Evolutionary conservation across 2,113 vertebrate species (phyloP).

Genomic region (Astatoreochromis straeleni): DNA sequence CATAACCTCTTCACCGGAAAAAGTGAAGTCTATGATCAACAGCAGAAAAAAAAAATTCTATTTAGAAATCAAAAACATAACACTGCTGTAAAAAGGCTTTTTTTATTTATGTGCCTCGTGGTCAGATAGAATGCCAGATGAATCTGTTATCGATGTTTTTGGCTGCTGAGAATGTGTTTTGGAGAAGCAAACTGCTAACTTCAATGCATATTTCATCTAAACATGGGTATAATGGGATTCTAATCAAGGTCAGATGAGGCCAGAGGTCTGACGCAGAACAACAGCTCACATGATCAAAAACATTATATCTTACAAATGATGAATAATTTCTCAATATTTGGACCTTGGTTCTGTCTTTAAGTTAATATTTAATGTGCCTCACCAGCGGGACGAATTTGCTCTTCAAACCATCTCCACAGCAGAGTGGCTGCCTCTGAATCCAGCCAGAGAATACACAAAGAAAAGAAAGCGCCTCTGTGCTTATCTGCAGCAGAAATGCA

Average conservation of each 20-base stretch:
- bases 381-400: constrained; percentile 6
- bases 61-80: neutral
- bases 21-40: neutral
- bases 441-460: neutral
- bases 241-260: constrained; percentile 6
- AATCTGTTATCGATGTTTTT: neutral
- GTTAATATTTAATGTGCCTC: constrained; percentile 39
- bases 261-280: neutral
- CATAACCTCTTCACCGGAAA: neutral
- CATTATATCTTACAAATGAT: constrained; percentile 11
- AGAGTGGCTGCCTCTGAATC: neutral
- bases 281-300: constrained; percentile 15
- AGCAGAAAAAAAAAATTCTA: neutral
- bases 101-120: neutral
- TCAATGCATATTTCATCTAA: neutral
- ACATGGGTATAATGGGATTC: neutral
- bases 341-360: neutral
- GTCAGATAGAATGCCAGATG: neutral
- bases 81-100: neutral
- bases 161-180: neutral
- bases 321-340: constrained; percentile 25
- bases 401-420: neutral
- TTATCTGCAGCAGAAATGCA: neutral
- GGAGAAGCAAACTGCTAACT: neutral
- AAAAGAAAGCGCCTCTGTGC: neutral